Evolutionary conservation across 2,797 vertebrate genomes (phyloP).

Genomic region (Steatocranus sp.): DNA sequence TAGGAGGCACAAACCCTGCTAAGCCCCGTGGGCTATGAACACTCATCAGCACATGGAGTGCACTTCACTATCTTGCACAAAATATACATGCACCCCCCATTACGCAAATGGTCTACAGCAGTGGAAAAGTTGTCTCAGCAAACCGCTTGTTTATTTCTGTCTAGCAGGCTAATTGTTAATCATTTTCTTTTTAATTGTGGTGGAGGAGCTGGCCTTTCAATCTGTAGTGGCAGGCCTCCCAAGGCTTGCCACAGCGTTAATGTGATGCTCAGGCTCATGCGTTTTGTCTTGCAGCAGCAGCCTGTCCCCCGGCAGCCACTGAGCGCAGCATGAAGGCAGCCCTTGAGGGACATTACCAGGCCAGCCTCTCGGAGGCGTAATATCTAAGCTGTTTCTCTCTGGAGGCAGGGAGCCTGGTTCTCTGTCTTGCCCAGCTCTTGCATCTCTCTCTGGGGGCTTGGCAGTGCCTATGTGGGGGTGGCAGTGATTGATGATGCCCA

Average conservation of each 20-base stretch:
- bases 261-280: conserved; percentile 59
- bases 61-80: conserved; percentile 60
- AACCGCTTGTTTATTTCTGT: conserved; percentile 57
- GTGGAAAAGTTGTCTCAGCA: conserved; percentile 40
- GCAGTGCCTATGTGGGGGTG: conserved; percentile 68
- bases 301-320: conserved; percentile 44
- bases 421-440: conserved; percentile 49
- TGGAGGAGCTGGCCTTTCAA: conserved; percentile 53
- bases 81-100: conserved; percentile 42
- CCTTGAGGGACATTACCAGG: conserved; percentile 64
- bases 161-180: conserved; percentile 61
- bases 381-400: conserved; percentile 56
- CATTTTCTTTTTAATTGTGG: conserved; percentile 68
- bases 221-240: conserved; percentile 55
- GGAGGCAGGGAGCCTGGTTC: conserved; percentile 53
- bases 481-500: conserved; percentile 73
- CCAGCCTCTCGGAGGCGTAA: conserved; percentile 61
- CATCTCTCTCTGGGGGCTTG: conserved; percentile 63
- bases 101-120: conserved; percentile 48
- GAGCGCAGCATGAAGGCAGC: conserved; percentile 64
- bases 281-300: conserved; percentile 51
- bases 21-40: conserved; percentile 71
- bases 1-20: conserved; percentile 71
- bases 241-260: conserved; percentile 54
- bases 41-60: conserved; percentile 70